Percentiles rank a stretch among this genome's conserved stretches.
Evolutionary conservation across 1,140 invertebrate genomes (phyloP).

Genomic region (Sitobion miscanthi): DNA sequence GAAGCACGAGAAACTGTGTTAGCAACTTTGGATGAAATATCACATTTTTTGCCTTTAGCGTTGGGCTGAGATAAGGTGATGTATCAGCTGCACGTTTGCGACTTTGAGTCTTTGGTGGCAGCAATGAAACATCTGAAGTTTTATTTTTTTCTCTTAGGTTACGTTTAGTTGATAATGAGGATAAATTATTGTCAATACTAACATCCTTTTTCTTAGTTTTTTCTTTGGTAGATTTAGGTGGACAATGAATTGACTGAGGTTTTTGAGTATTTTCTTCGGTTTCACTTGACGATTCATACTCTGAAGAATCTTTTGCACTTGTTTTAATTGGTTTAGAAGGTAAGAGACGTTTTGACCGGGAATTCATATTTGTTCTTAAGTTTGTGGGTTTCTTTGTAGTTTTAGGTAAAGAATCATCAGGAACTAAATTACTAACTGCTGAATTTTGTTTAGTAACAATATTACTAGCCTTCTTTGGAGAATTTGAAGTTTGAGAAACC

Average conservation of each 20-base stretch:
- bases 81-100: slow-evolving; percentile 28
- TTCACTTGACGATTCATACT: neutral
- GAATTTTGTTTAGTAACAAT: neutral
- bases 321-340: neutral
- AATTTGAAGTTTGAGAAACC: neutral
- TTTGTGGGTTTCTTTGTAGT: neutral
- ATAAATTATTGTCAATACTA: neutral
- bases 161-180: neutral
- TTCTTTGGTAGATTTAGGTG: neutral
- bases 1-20: neutral
- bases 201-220: neutral
- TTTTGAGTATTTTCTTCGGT: neutral
- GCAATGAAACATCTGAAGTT: neutral
- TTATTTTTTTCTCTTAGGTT: slow-evolving; percentile 11
- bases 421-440: neutral
- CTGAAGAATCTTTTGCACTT: neutral
- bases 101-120: neutral
- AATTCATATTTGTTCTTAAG: neutral
- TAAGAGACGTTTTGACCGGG: neutral
- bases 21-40: slow-evolving; percentile 14
- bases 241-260: too few relatives aligned
- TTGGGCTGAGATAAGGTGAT: neutral
- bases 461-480: neutral
- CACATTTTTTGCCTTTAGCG: neutral
- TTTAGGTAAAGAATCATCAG: neutral